Conservation (phyloP, 2,888 invertebrate genomes). For the Cartodere bifasciata region DNA sequence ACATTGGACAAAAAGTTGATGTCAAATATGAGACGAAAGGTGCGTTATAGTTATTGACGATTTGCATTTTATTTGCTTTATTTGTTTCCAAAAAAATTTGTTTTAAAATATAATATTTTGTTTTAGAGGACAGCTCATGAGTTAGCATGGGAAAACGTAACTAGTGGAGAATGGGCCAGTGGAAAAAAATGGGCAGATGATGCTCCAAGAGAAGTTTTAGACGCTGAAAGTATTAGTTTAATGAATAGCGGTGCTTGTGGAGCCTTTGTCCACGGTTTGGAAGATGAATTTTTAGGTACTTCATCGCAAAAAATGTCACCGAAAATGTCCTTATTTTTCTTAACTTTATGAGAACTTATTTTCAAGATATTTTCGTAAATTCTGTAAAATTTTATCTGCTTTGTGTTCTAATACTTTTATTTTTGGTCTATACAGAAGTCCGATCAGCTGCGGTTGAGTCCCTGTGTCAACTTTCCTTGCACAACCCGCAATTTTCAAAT, state of each 20-base stretch:
- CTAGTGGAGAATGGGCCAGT: conserved; percentile 82
- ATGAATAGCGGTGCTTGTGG: conserved; percentile 94
- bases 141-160: conserved; percentile 67
- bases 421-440: conserved; percentile 79
- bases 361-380: too few species aligned
- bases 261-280: conserved; percentile 94
- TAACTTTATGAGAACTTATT: too few species aligned
- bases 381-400: too few species aligned
- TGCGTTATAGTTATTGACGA: too few species aligned
- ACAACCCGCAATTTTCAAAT: conserved; percentile 73
- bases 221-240: conserved; percentile 63
- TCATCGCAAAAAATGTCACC: too few species aligned
- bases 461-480: conserved; percentile 74
- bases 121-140: conserved; percentile 73
- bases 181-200: conserved; percentile 85
- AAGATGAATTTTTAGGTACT: conserved; percentile 84
- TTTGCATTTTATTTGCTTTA: too few species aligned
- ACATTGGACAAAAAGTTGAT: conserved; percentile 96
- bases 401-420: too few species aligned
- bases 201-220: conserved; percentile 59
- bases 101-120: conserved; percentile 6
- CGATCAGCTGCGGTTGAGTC: conserved; percentile 91
- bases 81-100: conserved; percentile 5
- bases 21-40: conserved; percentile 74
- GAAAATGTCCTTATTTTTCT: too few species aligned